Conservation (phyloP, 2,797 vertebrate genomes). For the Acrossocheilus fasciatus region DNA sequence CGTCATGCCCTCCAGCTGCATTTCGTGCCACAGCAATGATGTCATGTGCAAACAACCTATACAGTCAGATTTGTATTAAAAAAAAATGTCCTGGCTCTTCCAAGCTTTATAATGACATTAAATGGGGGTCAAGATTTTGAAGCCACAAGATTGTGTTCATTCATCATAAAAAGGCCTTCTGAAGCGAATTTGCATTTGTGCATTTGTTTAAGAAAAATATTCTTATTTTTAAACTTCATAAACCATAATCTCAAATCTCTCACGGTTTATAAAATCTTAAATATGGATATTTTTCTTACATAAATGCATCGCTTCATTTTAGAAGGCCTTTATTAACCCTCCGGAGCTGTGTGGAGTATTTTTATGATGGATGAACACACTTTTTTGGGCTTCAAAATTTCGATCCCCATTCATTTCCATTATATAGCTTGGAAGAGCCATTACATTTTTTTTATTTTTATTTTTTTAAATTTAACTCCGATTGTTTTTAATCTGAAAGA, state of each 20-base stretch:
- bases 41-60: neutral
- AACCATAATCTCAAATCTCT: neutral
- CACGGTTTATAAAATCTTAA: neutral
- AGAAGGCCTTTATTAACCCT: neutral
- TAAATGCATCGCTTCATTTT: neutral
- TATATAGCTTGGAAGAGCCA: neutral
- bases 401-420: neutral
- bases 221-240: no score
- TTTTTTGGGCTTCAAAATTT: neutral
- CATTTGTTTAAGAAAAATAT: no score
- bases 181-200: no score
- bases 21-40: no score
- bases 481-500: neutral
- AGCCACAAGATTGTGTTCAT: neutral
- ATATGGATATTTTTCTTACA: neutral
- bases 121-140: neutral
- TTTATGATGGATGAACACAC: neutral
- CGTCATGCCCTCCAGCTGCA: no score
- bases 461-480: neutral
- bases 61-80: neutral
- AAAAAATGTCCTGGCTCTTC: neutral
- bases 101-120: neutral
- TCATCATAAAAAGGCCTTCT: neutral
- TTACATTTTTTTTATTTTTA: neutral
- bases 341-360: neutral